Percentiles rank a stretch among this genome's conserved stretches.
phyloP scores from a whole-genome alignment of 2,113 vertebrate species.

The Brienomyrus brachyistius region DNA sequence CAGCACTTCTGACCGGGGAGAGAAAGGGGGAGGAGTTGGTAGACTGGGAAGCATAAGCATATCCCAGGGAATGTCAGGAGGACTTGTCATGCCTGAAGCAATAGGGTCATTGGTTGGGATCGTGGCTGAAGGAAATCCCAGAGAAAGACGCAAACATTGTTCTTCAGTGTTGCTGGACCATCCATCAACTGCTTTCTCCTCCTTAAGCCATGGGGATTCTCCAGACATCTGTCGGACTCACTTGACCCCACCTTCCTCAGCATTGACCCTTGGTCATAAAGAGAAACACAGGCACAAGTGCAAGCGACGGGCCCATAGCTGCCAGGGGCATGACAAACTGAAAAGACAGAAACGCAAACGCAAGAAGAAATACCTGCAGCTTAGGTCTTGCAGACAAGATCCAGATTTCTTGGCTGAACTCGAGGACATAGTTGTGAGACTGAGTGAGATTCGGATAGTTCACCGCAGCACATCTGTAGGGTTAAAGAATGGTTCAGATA shows the following conservation, averaged over 20 bases:
- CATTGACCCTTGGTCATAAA: slow-evolving; percentile 57
- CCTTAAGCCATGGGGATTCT: slow-evolving; percentile 35
- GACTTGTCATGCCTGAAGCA: slow-evolving; percentile 50
- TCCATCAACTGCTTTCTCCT: slow-evolving; percentile 54
- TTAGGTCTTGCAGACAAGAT: slow-evolving; percentile 73
- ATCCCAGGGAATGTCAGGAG: slow-evolving; percentile 57
- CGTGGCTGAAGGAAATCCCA: slow-evolving; percentile 41
- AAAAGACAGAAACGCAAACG: slow-evolving; percentile 90
- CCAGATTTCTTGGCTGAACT: slow-evolving; percentile 84
- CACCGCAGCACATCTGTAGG: slow-evolving; percentile 67
- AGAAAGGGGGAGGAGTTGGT: slow-evolving; percentile 50
- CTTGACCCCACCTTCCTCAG: slow-evolving; percentile 47
- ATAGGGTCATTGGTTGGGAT: not conserved
- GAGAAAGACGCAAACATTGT: slow-evolving; percentile 67
- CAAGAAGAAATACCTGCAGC: slow-evolving; percentile 82
- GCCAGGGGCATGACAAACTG: slow-evolving; percentile 77
- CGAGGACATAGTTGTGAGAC: slow-evolving; percentile 77
- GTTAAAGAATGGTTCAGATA: slow-evolving; percentile 47
- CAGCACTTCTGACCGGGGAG: not conserved
- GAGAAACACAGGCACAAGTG: slow-evolving; percentile 86
- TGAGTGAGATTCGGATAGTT: slow-evolving; percentile 82
- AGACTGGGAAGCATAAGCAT: slow-evolving; percentile 32
- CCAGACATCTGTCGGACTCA: slow-evolving; percentile 59
- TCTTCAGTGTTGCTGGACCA: slow-evolving; percentile 67
- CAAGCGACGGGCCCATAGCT: slow-evolving; percentile 75